These are phyloP conservation scores for Sturnus vulgaris DNA, from an alignment of 2,113 vertebrate genomes.

Conservation along the genomic window DNA sequence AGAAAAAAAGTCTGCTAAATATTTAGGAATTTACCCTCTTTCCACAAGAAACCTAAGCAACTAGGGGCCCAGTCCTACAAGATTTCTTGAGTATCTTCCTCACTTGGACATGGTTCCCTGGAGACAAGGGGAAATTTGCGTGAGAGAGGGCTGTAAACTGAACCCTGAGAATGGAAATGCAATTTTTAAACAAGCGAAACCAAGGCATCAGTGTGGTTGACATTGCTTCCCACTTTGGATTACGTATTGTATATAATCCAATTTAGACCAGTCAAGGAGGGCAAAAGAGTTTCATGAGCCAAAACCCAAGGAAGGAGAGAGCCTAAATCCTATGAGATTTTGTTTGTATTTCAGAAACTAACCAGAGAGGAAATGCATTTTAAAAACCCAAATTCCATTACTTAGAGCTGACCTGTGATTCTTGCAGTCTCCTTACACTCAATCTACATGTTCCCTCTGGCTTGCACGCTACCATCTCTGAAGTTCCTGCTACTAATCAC, in stretches of 20 bases:
- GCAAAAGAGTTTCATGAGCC: neutral
- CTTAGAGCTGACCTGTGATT: slow-evolving; percentile 16
- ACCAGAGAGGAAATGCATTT: slow-evolving; percentile 1
- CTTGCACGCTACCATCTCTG: slow-evolving; percentile 24
- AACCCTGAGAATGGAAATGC: slow-evolving; percentile 26
- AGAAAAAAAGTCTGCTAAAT: neutral
- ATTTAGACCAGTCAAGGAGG: slow-evolving; percentile 31
- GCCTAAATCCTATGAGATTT: slow-evolving; percentile 28
- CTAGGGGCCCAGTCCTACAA: neutral
- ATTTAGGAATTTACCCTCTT: neutral
- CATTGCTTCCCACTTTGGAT: slow-evolving; percentile 44
- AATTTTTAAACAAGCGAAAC: slow-evolving; percentile 41
- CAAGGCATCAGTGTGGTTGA: slow-evolving; percentile 34
- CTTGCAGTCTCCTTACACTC: neutral
- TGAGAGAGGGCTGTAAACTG: slow-evolving; percentile 33
- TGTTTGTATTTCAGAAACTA: slow-evolving; percentile 46
- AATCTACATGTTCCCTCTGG: neutral
- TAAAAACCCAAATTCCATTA: neutral
- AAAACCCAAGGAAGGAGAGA: neutral
- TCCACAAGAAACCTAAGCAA: neutral
- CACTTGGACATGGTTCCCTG: neutral
- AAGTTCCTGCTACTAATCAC: slow-evolving; percentile 52
- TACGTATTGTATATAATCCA: slow-evolving; percentile 41
- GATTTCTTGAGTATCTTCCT: neutral
- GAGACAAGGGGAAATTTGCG: neutral